Conservation (phyloP, 2,113 vertebrate genomes). For the Calidris pugnax region DNA sequence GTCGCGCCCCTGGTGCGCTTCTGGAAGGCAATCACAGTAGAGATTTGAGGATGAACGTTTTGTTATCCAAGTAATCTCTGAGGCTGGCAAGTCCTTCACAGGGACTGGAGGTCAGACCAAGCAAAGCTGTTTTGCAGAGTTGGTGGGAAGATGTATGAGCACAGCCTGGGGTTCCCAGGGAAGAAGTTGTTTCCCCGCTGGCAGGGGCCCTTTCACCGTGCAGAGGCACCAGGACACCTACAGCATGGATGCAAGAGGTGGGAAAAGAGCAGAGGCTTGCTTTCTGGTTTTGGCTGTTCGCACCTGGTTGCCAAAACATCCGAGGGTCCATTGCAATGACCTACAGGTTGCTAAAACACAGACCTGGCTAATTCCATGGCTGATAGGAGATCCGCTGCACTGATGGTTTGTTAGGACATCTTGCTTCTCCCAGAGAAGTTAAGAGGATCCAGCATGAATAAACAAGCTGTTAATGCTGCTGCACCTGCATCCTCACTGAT, state of each 20-base stretch:
- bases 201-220: not conserved
- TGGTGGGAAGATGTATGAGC: not conserved
- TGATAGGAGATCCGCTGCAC: not conserved
- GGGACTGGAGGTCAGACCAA: not conserved
- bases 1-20: no score
- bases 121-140: not conserved
- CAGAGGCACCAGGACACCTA: not conserved
- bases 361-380: not conserved
- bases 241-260: not conserved
- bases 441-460: not conserved
- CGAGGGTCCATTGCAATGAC: not conserved
- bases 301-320: not conserved
- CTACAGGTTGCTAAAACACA: not conserved
- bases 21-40: not conserved
- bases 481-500: not conserved
- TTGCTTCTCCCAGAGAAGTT: not conserved
- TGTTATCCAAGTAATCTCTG: not conserved
- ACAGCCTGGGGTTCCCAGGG: not conserved
- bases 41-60: not conserved
- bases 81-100: not conserved
- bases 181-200: not conserved
- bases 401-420: not conserved
- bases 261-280: not conserved
- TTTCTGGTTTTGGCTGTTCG: not conserved
- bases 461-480: not conserved